Evolutionary conservation across 2,113 vertebrate species (phyloP).

Genomic region (Pluvialis apricaria): DNA sequence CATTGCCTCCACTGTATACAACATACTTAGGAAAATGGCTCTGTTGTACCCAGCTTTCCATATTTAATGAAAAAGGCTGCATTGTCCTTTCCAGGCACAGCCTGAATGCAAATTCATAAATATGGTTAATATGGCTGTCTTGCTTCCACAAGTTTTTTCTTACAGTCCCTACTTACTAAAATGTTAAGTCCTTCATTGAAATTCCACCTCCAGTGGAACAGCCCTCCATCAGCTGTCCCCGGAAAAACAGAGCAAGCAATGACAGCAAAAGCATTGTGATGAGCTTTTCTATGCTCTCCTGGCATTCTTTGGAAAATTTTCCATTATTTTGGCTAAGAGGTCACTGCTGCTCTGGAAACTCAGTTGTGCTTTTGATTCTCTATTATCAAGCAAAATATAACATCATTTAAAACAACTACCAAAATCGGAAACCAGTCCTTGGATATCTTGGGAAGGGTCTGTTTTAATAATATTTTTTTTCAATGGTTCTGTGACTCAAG

Average conservation of each 20-base stretch:
- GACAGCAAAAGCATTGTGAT: constrained; percentile 26
- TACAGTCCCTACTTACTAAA: neutral
- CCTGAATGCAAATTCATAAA: neutral
- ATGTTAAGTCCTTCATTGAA: constrained; percentile 34
- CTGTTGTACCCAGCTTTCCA: constrained; percentile 24
- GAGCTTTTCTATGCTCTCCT: neutral
- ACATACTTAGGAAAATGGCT: neutral
- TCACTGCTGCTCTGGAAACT: neutral
- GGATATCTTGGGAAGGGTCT: neutral
- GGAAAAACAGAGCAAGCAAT: neutral
- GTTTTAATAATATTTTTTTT: neutral
- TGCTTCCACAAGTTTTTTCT: neutral
- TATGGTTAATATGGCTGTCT: neutral
- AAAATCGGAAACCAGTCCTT: neutral
- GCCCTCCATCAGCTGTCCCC: neutral
- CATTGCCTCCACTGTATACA: neutral
- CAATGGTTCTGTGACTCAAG: neutral
- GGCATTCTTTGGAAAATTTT: neutral
- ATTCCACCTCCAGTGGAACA: constrained; percentile 54
- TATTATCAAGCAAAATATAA: neutral
- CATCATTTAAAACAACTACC: neutral
- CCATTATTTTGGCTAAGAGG: constrained; percentile 6
- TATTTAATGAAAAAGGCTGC: neutral
- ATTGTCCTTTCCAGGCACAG: constrained; percentile 28
- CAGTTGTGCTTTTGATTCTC: neutral